Evolutionary conservation across 2,113 vertebrate genomes (phyloP).

Genomic region (Guaruba guarouba): DNA sequence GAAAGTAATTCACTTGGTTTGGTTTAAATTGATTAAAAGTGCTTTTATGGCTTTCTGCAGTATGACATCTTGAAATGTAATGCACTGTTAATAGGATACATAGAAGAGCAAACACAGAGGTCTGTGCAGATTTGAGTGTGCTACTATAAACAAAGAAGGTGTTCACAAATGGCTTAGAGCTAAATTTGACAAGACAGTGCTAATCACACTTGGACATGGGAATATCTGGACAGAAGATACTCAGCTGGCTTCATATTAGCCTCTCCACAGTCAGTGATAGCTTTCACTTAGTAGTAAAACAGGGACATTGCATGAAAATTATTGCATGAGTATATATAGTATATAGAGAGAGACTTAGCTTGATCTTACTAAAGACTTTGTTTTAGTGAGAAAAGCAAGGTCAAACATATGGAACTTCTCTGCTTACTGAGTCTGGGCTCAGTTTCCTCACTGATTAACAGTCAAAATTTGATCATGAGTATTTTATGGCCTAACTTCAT

Average conservation of each 20-base stretch:
- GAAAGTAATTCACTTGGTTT: neutral
- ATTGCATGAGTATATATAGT: neutral
- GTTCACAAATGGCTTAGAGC: slow-evolving; percentile 80
- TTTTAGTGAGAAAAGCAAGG: neutral
- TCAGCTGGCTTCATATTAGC: neutral
- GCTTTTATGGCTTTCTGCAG: neutral
- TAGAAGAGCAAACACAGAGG: slow-evolving; percentile 53
- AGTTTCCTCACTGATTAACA: neutral
- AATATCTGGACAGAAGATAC: slow-evolving; percentile 68
- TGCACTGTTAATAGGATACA: slow-evolving; percentile 55
- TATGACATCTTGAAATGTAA: neutral
- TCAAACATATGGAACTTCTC: neutral
- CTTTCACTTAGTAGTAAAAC: neutral
- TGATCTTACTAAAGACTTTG: neutral
- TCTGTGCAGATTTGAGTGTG: slow-evolving; percentile 62
- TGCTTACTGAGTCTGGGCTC: neutral
- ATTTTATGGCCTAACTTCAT: neutral
- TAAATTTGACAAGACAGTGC: slow-evolving; percentile 78
- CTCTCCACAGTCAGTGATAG: neutral
- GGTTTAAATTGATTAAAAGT: neutral
- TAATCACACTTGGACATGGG: slow-evolving; percentile 78
- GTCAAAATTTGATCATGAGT: neutral
- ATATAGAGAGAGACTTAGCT: neutral
- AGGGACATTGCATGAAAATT: neutral
- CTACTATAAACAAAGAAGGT: slow-evolving; percentile 76